phyloP scores from a whole-genome alignment of 2,113 vertebrate genomes.

The Phaethon lepturus region DNA sequence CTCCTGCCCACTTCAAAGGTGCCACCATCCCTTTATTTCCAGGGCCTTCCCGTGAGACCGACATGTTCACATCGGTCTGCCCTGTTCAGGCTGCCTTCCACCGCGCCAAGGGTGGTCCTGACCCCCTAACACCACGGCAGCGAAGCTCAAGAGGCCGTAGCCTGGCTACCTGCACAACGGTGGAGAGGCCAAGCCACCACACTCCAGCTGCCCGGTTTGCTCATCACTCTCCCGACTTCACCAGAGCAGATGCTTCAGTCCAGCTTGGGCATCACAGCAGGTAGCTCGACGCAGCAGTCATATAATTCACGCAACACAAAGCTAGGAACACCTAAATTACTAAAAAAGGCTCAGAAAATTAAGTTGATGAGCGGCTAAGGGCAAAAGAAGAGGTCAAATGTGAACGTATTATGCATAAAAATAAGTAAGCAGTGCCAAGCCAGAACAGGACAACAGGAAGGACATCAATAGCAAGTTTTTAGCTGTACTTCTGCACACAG shows the following conservation, averaged over 20 bases:
- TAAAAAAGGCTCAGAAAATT: neutral
- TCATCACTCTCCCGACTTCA: neutral
- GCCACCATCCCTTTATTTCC: neutral
- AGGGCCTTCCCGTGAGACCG: rapidly evolving
- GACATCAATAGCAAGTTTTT: neutral
- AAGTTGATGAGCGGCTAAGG: neutral
- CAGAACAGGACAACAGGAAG: neutral
- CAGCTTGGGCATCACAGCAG: neutral
- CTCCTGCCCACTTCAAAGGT: neutral
- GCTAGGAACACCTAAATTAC: neutral
- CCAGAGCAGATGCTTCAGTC: neutral
- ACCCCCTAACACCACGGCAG: neutral
- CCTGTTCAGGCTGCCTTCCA: neutral
- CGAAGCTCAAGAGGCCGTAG: neutral
- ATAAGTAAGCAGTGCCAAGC: neutral
- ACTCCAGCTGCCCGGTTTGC: neutral
- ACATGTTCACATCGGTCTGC: rapidly evolving
- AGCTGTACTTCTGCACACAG: neutral
- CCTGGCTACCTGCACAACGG: neutral
- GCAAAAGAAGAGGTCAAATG: neutral
- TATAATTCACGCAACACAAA: neutral
- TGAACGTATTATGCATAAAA: neutral
- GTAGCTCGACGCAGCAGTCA: rapidly evolving
- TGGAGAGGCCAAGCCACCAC: neutral
- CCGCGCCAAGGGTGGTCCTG: rapidly evolving